A percentile compares a stretch with the other conserved stretches of the same genome.
phyloP scores from a whole-genome alignment of 2,113 vertebrate genomes.

The Synodontis membranacea region DNA sequence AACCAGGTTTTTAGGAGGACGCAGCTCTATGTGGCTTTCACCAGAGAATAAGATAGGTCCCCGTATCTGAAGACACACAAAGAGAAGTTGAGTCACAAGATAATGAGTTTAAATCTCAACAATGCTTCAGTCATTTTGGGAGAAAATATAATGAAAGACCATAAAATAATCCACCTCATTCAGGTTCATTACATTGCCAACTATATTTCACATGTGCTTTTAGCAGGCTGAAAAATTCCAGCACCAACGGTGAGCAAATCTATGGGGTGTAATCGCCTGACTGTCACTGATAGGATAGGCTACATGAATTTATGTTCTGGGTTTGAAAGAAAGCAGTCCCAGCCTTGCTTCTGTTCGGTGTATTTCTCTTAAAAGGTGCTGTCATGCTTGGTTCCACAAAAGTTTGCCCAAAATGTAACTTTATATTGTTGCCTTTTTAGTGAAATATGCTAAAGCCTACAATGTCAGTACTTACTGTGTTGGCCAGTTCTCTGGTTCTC shows the following conservation, averaged over 20 bases:
- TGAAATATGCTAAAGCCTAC: background rate
- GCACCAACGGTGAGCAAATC: background rate
- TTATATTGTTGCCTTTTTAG: background rate
- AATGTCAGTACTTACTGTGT: conserved; percentile 70
- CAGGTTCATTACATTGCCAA: background rate
- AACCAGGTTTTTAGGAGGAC: conserved; percentile 75
- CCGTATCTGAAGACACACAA: conserved; percentile 70
- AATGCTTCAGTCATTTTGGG: background rate
- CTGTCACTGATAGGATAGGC: background rate
- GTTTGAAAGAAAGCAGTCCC: background rate
- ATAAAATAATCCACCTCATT: background rate
- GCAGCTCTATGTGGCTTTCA: conserved; percentile 81
- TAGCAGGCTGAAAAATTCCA: background rate
- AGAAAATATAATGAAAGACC: background rate
- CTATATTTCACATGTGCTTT: background rate
- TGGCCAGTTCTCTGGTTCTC: conserved; percentile 81
- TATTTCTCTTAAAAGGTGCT: background rate
- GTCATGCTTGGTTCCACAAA: background rate
- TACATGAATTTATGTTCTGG: background rate
- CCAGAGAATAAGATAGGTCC: conserved; percentile 84
- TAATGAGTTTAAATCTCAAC: background rate
- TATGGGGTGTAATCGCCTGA: background rate
- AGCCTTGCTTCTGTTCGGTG: background rate
- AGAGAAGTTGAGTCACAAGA: background rate
- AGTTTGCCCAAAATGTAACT: background rate